A percentile compares a stretch with the other conserved stretches of the same genome.
phyloP scores from a whole-genome alignment of 2,797 vertebrate species.

The Cirrhinus mrigala region DNA sequence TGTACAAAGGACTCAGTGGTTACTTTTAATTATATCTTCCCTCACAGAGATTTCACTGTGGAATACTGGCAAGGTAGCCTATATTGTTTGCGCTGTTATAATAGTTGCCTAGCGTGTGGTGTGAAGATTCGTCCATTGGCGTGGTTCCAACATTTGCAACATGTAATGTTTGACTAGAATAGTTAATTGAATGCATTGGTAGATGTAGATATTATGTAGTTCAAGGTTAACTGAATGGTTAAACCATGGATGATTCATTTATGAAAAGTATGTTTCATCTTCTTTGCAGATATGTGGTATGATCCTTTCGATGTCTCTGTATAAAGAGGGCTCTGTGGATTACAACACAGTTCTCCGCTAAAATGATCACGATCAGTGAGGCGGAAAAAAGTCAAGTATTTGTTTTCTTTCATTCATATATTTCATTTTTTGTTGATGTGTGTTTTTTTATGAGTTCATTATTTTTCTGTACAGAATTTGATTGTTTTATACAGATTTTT shows the following conservation, averaged over 20 bases:
- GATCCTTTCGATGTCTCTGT: slow-evolving; percentile 73
- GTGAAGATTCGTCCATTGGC: slow-evolving; percentile 7
- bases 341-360: slow-evolving; percentile 33
- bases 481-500: background rate
- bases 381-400: slow-evolving; percentile 12
- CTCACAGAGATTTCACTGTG: slow-evolving; percentile 72
- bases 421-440: background rate
- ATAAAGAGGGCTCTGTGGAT: slow-evolving; percentile 53
- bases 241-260: background rate
- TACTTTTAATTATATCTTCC: slow-evolving; percentile 51
- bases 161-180: background rate
- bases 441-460: slow-evolving; percentile 13
- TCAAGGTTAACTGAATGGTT: background rate
- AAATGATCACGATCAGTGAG: slow-evolving; percentile 6
- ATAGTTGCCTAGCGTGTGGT: slow-evolving; percentile 18
- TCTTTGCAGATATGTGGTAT: slow-evolving; percentile 67
- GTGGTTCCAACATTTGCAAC: background rate
- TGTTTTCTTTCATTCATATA: background rate
- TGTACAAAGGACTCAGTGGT: slow-evolving; percentile 17
- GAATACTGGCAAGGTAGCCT: slow-evolving; percentile 75
- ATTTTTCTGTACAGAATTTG: slow-evolving; percentile 17
- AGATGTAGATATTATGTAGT: background rate
- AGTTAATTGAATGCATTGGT: background rate
- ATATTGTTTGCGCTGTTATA: slow-evolving; percentile 31
- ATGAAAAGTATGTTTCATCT: background rate